Conservation (phyloP, 2,113 vertebrate genomes). For the Leuciscus idus region DNA sequence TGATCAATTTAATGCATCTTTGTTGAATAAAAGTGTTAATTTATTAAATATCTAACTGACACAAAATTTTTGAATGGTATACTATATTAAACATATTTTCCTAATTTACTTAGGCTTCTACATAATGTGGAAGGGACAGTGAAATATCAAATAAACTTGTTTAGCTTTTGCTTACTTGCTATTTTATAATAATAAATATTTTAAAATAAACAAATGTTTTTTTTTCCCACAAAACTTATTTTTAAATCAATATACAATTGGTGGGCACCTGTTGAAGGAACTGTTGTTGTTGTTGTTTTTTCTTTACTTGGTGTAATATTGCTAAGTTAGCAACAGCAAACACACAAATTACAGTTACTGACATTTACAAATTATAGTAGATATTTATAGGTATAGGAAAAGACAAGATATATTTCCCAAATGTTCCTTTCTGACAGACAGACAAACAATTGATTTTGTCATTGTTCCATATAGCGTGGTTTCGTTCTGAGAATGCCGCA, state of each 20-base stretch:
- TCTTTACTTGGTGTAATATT: neutral
- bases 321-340: neutral
- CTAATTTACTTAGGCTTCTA: too few relatives aligned
- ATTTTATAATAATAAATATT: too few relatives aligned
- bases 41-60: neutral
- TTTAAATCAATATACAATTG: too few relatives aligned
- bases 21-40: neutral
- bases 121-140: too few relatives aligned
- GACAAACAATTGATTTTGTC: constrained; percentile 40
- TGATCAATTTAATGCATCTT: neutral
- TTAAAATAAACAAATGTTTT: too few relatives aligned
- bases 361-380: neutral
- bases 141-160: too few relatives aligned
- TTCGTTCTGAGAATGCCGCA: constrained; percentile 29
- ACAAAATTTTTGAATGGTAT: too few relatives aligned
- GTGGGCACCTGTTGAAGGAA: too few relatives aligned
- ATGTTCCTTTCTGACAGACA: constrained; percentile 18
- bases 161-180: too few relatives aligned
- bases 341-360: neutral
- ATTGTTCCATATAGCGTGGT: constrained; percentile 27
- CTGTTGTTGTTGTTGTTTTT: too few relatives aligned
- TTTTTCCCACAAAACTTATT: too few relatives aligned
- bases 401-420: constrained; percentile 8
- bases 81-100: too few relatives aligned
- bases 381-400: constrained; percentile 17